Base-by-base conservation (phyloP, 2,888 invertebrate genomes). In the Sialis lutaria region DNA sequence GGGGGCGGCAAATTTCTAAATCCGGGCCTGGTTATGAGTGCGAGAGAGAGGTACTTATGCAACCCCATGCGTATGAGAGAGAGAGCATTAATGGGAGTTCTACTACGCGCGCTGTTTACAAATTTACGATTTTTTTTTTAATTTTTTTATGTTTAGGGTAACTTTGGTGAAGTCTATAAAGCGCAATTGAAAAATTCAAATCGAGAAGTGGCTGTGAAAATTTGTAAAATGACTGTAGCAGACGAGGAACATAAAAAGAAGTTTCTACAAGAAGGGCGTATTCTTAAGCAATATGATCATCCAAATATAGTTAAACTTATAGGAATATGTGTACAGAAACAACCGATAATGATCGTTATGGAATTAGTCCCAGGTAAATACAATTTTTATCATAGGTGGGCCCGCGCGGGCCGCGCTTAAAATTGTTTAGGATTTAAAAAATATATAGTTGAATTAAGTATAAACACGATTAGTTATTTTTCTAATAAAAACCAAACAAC, bases 301-400 rank as follows among this genome's bases (percentile, higher is more conserved):
- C 90, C 91, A 1, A 96, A 96, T 67, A 90, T 96, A 53, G 96
- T 96, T 35, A 80, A 89, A 60, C 77, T 97, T 37, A 93, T 95
- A 55, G 97, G 97, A 32, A 95, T 97, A 56, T 96, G 95, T 56
- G 95, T 95, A 52, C 95, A 95, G 65, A 90, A 93, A 60, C 93
- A 95, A 58, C 97, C 97, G 0, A 93, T 97, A 49, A 95, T 96
- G 93, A 95, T 97, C 58, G 93, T 97, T 33, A 96, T 97, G 96
- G 97, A 97, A 69, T 74, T 92, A 51, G 95, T 95, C 42, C 80
- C 85, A 55, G 85, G 86, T 83, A 62, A 60, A n/a, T 40, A 40
- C n/a, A n/a, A n/a, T n/a, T n/a, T n/a, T n/a, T n/a, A n/a, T n/a
- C n/a, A n/a, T n/a, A n/a, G n/a, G n/a, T n/a, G n/a, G n/a, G n/a